These are phyloP conservation scores for Eristalis tenax DNA, from an alignment of 2,888 invertebrate species.

Conservation along the genomic window DNA sequence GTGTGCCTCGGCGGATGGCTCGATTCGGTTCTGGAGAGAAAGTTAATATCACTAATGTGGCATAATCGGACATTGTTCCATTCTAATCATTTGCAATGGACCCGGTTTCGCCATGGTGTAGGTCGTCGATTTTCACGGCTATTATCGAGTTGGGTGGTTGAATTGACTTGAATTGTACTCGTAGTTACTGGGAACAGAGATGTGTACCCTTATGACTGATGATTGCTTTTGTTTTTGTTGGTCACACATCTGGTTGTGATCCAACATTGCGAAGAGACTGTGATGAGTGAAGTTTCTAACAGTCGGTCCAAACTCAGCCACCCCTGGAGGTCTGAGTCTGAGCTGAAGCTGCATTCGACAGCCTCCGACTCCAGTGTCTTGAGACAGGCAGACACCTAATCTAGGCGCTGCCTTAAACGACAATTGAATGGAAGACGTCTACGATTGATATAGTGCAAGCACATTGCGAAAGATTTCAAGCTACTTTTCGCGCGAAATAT, in stretches of 20 bases:
- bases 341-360: too few relatives aligned
- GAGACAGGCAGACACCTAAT: too few relatives aligned
- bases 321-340: too few relatives aligned
- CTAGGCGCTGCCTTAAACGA: too few relatives aligned
- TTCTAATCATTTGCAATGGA: not conserved
- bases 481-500: too few relatives aligned
- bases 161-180: too few relatives aligned
- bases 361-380: too few relatives aligned
- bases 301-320: too few relatives aligned
- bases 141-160: not conserved
- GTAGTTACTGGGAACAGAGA: not conserved
- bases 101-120: constrained; percentile 13
- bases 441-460: too few relatives aligned
- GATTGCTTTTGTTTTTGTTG: not conserved
- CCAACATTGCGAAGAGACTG: not conserved
- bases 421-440: too few relatives aligned
- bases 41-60: constrained; percentile 50
- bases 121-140: constrained; percentile 8
- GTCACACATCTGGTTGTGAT: not conserved
- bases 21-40: constrained; percentile 9
- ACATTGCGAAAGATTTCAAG: too few relatives aligned
- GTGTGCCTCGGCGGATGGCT: not conserved
- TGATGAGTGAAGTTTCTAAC: too few relatives aligned
- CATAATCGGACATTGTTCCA: constrained; percentile 43
- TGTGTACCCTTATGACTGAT: not conserved